A percentile compares a stretch with the other conserved stretches of the same genome.
These are phyloP conservation scores for Lithophane socia DNA, from an alignment of 2,888 invertebrate species.

Conservation along the genomic window DNA sequence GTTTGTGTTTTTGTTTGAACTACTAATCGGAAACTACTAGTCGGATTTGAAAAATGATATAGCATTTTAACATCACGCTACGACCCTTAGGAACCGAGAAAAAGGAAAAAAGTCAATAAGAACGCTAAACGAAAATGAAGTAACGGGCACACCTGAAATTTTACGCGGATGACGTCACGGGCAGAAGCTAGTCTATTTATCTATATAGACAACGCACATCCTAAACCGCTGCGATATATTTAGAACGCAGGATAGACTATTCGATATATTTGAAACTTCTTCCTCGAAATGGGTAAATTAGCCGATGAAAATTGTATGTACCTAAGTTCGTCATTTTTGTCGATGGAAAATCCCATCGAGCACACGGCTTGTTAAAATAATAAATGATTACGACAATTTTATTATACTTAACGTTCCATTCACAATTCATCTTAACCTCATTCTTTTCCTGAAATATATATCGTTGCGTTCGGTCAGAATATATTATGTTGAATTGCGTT, in stretches of 20 bases:
- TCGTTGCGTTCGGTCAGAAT: neutral
- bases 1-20: too few species aligned
- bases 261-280: too few species aligned
- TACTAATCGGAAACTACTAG: too few species aligned
- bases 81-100: too few species aligned
- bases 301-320: neutral
- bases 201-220: neutral
- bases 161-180: too few species aligned
- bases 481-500: neutral
- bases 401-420: neutral
- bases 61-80: too few species aligned
- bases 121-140: too few species aligned
- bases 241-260: neutral
- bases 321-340: neutral
- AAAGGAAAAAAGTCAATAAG: too few species aligned
- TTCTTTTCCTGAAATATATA: neutral
- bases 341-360: neutral
- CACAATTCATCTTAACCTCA: neutral
- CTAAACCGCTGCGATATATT: neutral
- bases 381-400: neutral
- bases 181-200: neutral
- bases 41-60: too few species aligned
- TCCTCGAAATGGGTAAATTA: neutral
- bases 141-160: too few species aligned
- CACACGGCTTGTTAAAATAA: neutral